Evolutionary conservation across 2,113 vertebrate genomes (phyloP).

Genomic region (Mandrillus leucophaeus): DNA sequence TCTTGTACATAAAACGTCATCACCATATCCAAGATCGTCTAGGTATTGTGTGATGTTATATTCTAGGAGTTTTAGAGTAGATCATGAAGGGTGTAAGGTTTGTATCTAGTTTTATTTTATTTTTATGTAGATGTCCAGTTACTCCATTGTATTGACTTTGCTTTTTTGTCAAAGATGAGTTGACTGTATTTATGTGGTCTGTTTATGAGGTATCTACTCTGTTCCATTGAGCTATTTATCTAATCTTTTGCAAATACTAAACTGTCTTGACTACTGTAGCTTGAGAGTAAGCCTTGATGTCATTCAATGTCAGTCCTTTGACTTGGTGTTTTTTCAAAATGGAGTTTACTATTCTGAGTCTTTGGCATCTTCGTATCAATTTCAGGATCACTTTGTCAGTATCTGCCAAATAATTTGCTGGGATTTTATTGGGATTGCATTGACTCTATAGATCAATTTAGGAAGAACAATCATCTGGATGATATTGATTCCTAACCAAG

Average conservation of each 20-base stretch:
- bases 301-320: not conserved
- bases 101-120: not conserved
- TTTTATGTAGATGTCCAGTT: not conserved
- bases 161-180: not conserved
- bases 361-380: not conserved
- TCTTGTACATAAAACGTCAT: not conserved
- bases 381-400: not conserved
- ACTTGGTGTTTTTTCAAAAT: not conserved
- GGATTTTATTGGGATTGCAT: not conserved
- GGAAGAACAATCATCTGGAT: not conserved
- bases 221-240: not conserved
- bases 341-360: not conserved
- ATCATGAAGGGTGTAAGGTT: not conserved
- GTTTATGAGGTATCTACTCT: not conserved
- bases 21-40: not conserved
- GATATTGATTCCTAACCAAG: not conserved
- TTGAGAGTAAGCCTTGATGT: not conserved
- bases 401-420: not conserved
- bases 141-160: not conserved
- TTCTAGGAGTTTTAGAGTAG: not conserved
- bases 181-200: not conserved
- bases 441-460: not conserved
- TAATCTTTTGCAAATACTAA: not conserved
- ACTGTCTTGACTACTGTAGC: not conserved
- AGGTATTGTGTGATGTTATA: not conserved